Evolutionary conservation across 2,113 vertebrate species (phyloP), one percentile per base, ranked within the genome.

Genomic region (Apodemus sylvaticus): DNA sequence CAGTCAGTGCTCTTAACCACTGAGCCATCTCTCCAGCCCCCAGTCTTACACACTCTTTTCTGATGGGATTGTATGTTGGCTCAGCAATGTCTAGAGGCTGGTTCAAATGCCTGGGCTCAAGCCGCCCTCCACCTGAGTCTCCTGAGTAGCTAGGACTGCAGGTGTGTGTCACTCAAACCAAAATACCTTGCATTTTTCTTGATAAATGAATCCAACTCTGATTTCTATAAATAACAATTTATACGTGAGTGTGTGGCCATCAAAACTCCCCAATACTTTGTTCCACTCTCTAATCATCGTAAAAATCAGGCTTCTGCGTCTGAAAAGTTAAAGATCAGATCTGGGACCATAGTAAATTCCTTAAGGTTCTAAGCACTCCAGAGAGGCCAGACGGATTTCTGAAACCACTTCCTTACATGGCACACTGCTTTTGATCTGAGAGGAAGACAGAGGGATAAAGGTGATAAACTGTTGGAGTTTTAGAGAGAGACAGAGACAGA

Each of bases 291-390:
- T 91, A 45, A 39, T 96, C 82, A 42, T 78, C 89, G 55, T 92
- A 87, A 94, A 93, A 92, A n/a, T 82, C 20, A 90, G 73, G 26
- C 39, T 93, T 89, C 53, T 91, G 79, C 78, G 10, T 87, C 89
- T 78, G 24, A 20, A 86, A 90, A 42, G 60, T 90, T 86, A 48
- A 96, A 78, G 7, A 89, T 62, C 39, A 74, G 62, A 82, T 96
- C 48, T 64, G 29, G 29, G 70, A 58, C 53, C 24, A 88, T 34
- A 10, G 13, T 85, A 88, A 94, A 81, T 81, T 86, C 70, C 64
- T 58, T 91, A 82, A 62, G 26, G 68, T 90, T 77, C n/a, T 45
- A 45, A 85, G 62, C 36, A 48, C 24, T 17, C 51, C 12, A 1
- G 51, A 77, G n/a, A n/a, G 29, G 70, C 42, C 71, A 55, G 9